These are phyloP conservation scores for Tapera naevia DNA, from an alignment of 2,797 vertebrate species.

Conservation along the genomic window DNA sequence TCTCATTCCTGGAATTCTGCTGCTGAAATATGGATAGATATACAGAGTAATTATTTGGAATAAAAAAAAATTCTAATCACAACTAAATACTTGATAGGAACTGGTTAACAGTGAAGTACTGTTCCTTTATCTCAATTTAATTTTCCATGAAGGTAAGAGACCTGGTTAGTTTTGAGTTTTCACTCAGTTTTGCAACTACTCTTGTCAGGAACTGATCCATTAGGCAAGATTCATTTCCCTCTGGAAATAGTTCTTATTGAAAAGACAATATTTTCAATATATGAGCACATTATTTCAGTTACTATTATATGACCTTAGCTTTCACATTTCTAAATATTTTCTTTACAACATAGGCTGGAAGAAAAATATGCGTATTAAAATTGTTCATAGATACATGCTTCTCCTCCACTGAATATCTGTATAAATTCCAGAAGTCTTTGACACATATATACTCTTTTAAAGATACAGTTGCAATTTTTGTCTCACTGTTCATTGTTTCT, in stretches of 20 bases:
- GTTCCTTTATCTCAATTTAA: not conserved
- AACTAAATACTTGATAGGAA: not conserved
- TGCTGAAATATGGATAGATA: not conserved
- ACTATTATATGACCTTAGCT: not conserved
- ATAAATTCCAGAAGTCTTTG: not conserved
- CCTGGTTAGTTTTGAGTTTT: not conserved
- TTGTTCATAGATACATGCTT: not conserved
- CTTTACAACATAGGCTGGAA: not conserved
- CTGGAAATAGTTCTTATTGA: not conserved
- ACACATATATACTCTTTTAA: not conserved
- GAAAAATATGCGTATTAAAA: not conserved
- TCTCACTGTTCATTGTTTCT: not conserved
- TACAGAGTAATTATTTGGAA: not conserved
- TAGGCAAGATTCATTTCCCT: not conserved
- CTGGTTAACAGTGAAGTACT: not conserved
- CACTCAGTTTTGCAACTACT: not conserved
- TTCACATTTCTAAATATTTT: not conserved
- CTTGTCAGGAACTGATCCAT: not conserved
- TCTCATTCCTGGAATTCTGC: not conserved
- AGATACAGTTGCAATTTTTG: not conserved
- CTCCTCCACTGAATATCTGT: not conserved
- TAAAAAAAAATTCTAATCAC: not conserved
- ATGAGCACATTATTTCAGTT: not conserved
- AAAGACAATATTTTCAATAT: not conserved
- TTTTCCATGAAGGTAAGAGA: not conserved